These are phyloP conservation scores for Sphinx pinastri DNA, from an alignment of 2,888 invertebrate genomes.

Conservation along the genomic window DNA sequence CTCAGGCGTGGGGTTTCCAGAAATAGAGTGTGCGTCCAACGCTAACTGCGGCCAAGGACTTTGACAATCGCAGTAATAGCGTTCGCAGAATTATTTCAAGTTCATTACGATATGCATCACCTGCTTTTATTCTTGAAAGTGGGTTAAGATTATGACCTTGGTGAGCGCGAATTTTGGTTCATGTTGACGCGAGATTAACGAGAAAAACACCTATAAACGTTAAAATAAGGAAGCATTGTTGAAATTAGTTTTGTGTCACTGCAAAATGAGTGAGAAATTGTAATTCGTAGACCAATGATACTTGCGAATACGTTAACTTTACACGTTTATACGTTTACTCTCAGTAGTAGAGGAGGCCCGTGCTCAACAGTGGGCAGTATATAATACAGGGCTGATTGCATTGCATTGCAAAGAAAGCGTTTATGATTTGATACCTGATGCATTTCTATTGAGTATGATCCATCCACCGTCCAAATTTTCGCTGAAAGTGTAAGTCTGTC, in stretches of 20 bases:
- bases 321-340: too few relatives aligned
- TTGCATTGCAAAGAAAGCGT: too few relatives aligned
- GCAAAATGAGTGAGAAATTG: too few relatives aligned
- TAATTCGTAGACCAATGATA: too few relatives aligned
- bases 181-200: neutral
- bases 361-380: too few relatives aligned
- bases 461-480: conserved; percentile 74
- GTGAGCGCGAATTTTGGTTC: neutral
- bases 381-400: too few relatives aligned
- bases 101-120: conserved; percentile 36
- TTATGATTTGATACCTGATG: conserved; percentile 57
- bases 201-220: too few relatives aligned
- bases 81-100: conserved; percentile 39
- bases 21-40: conserved; percentile 38
- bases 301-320: too few relatives aligned
- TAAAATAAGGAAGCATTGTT: too few relatives aligned
- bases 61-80: conserved; percentile 26
- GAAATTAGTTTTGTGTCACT: too few relatives aligned
- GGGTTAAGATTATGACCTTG: neutral
- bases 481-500: conserved; percentile 66
- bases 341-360: too few relatives aligned
- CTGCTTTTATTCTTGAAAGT: conserved; percentile 20
- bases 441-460: conserved; percentile 74
- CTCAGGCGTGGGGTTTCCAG: conserved; percentile 28
- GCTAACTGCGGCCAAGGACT: conserved; percentile 59